Percentiles rank a stretch among this genome's conserved stretches.
Evolutionary conservation across 2,113 vertebrate genomes (phyloP).

Genomic region (Meriones unguiculatus): DNA sequence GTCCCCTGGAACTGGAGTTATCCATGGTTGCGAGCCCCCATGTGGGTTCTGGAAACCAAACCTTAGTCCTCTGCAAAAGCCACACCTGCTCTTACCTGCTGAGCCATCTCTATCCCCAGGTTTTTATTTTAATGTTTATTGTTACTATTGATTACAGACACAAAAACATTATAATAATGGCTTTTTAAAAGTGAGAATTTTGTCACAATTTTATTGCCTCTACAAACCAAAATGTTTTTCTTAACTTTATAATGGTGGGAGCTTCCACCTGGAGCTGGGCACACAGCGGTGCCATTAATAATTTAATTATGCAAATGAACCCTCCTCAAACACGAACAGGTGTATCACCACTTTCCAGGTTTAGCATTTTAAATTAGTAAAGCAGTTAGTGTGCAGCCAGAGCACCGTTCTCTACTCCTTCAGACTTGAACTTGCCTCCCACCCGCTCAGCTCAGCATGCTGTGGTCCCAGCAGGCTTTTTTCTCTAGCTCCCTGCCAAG

Average conservation of each 20-base stretch:
- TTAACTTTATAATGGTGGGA: conserved; percentile 28
- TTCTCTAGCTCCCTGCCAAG: background rate
- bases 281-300: background rate
- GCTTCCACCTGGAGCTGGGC: conserved; percentile 39
- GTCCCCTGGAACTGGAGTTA: background rate
- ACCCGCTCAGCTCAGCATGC: background rate
- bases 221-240: conserved; percentile 60
- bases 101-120: background rate
- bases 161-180: conserved; percentile 27
- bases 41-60: background rate
- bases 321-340: background rate
- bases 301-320: conserved; percentile 49
- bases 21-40: background rate
- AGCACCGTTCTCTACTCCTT: background rate
- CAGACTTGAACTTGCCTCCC: background rate
- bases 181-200: conserved; percentile 37
- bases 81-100: background rate
- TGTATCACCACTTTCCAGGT: background rate
- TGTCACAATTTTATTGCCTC: conserved; percentile 26
- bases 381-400: background rate
- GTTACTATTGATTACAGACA: background rate
- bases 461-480: background rate
- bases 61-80: background rate
- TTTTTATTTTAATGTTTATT: conserved; percentile 28
- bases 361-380: background rate